A percentile compares a stretch with the other conserved stretches of the same genome.
These are phyloP conservation scores for Bergia puertoricense DNA, from an alignment of 92 coral and sea anemone species.

Conservation along the genomic window DNA sequence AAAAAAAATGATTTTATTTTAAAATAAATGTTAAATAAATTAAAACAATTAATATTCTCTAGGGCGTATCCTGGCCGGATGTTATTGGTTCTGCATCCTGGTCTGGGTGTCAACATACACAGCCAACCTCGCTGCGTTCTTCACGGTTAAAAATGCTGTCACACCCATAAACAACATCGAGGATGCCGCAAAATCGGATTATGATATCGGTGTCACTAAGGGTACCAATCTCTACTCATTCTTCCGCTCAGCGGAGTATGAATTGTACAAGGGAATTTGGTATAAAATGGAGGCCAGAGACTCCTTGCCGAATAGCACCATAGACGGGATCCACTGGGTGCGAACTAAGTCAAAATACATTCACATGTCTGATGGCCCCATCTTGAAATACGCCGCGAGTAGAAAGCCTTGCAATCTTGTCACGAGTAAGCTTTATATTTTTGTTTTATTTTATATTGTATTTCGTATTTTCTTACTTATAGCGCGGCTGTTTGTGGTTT, in stretches of 20 bases:
- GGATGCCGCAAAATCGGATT: not conserved
- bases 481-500: no score
- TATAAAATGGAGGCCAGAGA: slow-evolving; percentile 7
- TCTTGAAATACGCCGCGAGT: slow-evolving; percentile 45
- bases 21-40: no score
- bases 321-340: slow-evolving; percentile 48
- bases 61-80: not conserved
- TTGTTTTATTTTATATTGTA: no score
- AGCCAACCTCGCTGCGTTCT: slow-evolving; percentile 40
- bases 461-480: no score
- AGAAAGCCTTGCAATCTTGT: slow-evolving; percentile 50
- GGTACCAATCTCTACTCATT: not conserved
- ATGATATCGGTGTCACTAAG: not conserved
- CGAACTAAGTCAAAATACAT: slow-evolving; percentile 38
- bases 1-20: no score
- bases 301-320: slow-evolving; percentile 30
- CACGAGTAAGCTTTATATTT: slow-evolving; percentile 34
- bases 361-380: slow-evolving; percentile 55
- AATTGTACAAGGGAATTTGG: not conserved
- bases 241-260: not conserved
- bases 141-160: slow-evolving; percentile 7
- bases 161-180: not conserved
- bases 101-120: slow-evolving; percentile 50
- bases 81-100: slow-evolving; percentile 49
- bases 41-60: no score